A percentile compares a stretch with the other conserved stretches of the same genome.
Evolutionary conservation across 2,113 vertebrate species (phyloP).

Genomic region (Pimephales promelas): DNA sequence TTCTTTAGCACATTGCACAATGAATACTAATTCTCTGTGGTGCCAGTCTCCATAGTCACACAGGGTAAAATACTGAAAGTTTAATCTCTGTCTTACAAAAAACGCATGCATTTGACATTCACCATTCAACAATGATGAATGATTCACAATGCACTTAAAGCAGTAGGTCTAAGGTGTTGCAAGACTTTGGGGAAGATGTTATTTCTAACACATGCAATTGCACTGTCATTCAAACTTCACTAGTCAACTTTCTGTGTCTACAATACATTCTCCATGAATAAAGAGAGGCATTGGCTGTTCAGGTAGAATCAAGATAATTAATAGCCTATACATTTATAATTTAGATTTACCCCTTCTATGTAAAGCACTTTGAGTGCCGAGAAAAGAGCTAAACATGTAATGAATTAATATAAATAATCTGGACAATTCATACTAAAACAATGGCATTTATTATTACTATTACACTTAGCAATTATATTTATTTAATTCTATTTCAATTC

Average conservation of each 20-base stretch:
- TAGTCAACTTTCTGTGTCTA: neutral
- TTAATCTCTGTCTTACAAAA: constrained; percentile 17
- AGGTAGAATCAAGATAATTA: neutral
- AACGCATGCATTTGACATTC: constrained; percentile 16
- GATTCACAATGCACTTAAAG: constrained; percentile 26
- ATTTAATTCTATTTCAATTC: neutral
- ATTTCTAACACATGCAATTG: neutral
- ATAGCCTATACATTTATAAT: too few species aligned
- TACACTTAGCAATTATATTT: neutral
- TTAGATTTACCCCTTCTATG: too few species aligned
- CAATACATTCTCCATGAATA: neutral
- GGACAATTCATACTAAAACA: neutral
- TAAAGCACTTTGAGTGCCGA: too few species aligned
- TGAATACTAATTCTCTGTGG: constrained; percentile 40
- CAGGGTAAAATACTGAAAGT: constrained; percentile 21
- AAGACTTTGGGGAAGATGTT: neutral
- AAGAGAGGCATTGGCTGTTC: neutral
- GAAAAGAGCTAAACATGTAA: too few species aligned
- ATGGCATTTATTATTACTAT: neutral
- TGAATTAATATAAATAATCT: too few species aligned
- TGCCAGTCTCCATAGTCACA: neutral
- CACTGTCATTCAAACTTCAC: constrained; percentile 7
- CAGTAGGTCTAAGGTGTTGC: constrained; percentile 14
- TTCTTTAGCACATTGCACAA: constrained; percentile 38
- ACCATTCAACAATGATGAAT: constrained; percentile 18